Evolutionary conservation across 1,140 invertebrate species (phyloP).

Genomic region (Conopomorpha cramerella): DNA sequence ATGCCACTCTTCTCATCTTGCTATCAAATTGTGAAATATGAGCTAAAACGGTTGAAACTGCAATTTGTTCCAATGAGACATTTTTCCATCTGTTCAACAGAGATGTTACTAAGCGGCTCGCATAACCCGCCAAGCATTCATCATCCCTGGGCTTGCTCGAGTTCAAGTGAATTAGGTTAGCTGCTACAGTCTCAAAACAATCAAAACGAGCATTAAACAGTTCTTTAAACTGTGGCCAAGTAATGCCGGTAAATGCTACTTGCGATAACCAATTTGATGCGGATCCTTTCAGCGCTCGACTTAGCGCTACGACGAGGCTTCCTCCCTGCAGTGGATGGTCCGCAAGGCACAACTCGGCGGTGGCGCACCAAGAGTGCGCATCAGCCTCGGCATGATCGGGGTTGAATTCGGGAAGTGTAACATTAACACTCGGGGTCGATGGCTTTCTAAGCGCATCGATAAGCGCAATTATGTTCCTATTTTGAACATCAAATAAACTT

Average conservation of each 20-base stretch:
- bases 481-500: too few species aligned
- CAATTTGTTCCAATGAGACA: not conserved
- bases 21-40: conserved; percentile 2
- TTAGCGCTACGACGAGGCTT: conserved; percentile 1
- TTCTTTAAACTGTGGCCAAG: conserved; percentile 1
- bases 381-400: too few species aligned
- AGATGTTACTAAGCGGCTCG: not conserved
- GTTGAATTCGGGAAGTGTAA: too few species aligned
- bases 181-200: not conserved
- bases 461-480: too few species aligned
- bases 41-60: not conserved
- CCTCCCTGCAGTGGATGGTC: too few species aligned
- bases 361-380: too few species aligned
- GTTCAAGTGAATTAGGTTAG: not conserved
- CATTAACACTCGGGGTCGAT: too few species aligned
- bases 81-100: conserved; percentile 1
- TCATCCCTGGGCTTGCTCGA: conserved; percentile 1
- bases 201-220: conserved; percentile 1
- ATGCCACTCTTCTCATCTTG: not conserved
- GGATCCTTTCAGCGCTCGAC: conserved; percentile 2
- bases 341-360: too few species aligned
- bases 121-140: conserved; percentile 2
- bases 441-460: too few species aligned
- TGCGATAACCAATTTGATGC: conserved; percentile 2
- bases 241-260: conserved; percentile 1